Base-by-base conservation (phyloP, 2,797 vertebrate genomes). In the Sebastes ruberrimus region DNA sequence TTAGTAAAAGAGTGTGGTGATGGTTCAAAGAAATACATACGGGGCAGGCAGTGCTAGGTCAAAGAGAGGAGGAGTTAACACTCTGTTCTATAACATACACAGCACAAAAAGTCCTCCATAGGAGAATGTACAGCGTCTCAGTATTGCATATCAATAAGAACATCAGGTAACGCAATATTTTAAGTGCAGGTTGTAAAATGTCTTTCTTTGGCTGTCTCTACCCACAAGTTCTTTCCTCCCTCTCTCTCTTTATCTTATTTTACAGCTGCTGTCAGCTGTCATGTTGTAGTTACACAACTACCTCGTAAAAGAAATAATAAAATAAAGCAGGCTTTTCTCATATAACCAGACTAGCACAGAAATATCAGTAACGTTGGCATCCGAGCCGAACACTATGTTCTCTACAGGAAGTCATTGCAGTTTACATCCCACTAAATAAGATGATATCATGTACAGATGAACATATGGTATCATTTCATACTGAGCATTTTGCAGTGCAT, bases 131-230 rank as follows among this genome's bases (percentile, higher is more conserved):
- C 53, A 16, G 2, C 64, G 68, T 28, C 66, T 23, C 66, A 33
- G 80, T 71, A 64, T 76, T 89, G 38, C 82, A 92, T 86, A 85
- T 88, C 78, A 83, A 76, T 89, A 71, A 81, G 72, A 76, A 53
- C 35, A 80, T 86, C 76, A 75, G 79, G 68, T 38, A 83, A 83
- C 78, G 82, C 78, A 78, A 78, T 88, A 86, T 83, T 84, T 86
- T 79, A 84, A 87, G 75, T 79, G 69, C 53, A 84, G 68, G 78
- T 80, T 85, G 56, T 83, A 84, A 89, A 87, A 76, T 80, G 60
- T 84, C 67, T 84, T 49, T 84, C 59, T 83, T 57, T 81, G 70
- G 30, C 65, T 64, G 52, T 65, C 73, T 80, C 60, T 79, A 30
- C 35, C 71, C 69, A 57, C 71, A 66, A 25, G 28, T 76, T 69